phyloP scores from a whole-genome alignment of 2,113 vertebrate species.

The Lipotes vexillifer region DNA sequence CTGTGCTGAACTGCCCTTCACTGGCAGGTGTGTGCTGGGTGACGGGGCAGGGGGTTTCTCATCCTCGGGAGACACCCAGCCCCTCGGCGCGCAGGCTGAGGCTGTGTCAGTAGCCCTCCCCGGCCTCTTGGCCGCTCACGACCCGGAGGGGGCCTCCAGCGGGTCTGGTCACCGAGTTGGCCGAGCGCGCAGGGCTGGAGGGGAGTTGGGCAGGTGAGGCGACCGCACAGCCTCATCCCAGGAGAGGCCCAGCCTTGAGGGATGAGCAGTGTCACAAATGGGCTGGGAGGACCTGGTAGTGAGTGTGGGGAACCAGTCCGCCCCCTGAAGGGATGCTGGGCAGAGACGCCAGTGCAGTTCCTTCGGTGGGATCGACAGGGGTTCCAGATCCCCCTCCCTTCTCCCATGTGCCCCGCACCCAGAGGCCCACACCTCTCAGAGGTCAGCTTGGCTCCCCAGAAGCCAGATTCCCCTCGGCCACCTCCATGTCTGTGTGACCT shows the following conservation, averaged over 20 bases:
- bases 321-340: neutral
- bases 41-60: neutral
- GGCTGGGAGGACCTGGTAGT: neutral
- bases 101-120: fast-evolving
- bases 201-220: neutral
- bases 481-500: neutral
- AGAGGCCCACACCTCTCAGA: neutral
- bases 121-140: neutral
- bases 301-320: fast-evolving
- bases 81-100: fast-evolving
- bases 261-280: neutral
- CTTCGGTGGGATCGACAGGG: neutral
- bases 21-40: too few species aligned
- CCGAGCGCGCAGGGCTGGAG: fast-evolving
- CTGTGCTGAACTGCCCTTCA: neutral
- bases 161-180: neutral
- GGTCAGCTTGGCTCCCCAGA: neutral
- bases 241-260: neutral
- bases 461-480: neutral
- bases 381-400: too few species aligned
- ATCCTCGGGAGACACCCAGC: too few species aligned
- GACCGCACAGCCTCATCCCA: neutral
- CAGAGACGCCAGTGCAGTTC: neutral
- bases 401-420: fast-evolving
- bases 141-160: neutral